These are phyloP conservation scores for Cephus rjabovi DNA, from an alignment of 2,888 invertebrate species.

Conservation along the genomic window DNA sequence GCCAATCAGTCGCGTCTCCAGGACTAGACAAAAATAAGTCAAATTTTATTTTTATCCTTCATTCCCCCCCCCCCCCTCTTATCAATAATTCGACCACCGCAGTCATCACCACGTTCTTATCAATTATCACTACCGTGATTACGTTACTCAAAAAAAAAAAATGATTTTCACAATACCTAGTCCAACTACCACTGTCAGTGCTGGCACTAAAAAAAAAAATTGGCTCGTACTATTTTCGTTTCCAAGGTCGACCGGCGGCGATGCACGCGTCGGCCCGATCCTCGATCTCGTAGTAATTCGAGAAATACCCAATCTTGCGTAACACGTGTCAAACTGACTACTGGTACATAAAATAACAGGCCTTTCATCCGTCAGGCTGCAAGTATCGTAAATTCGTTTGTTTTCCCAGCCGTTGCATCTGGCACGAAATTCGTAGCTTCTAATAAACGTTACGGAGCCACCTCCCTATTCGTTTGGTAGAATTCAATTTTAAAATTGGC, in stretches of 20 bases:
- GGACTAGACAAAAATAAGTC: not conserved
- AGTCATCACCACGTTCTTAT: not conserved
- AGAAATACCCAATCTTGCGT: not conserved
- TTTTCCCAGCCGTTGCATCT: constrained; percentile 5
- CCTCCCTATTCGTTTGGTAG: not conserved
- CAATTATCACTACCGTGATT: not conserved
- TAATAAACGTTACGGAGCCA: not conserved
- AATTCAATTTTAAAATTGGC: too few species aligned
- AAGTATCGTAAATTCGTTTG: not conserved
- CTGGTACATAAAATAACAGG: not conserved
- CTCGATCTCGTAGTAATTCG: not conserved
- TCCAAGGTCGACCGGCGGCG: not conserved
- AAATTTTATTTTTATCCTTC: not conserved
- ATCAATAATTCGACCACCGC: not conserved
- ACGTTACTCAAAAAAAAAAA: not conserved
- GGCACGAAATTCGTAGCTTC: not conserved
- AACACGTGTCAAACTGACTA: not conserved
- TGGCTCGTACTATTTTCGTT: not conserved
- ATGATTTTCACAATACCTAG: not conserved
- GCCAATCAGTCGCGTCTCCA: not conserved
- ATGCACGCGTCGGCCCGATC: not conserved
- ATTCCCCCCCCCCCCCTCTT: not conserved
- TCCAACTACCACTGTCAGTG: too few species aligned
- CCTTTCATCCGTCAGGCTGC: not conserved
- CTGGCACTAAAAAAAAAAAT: not conserved